Conservation (phyloP, 2,113 vertebrate species). For the Lampris megalopsis region DNA sequence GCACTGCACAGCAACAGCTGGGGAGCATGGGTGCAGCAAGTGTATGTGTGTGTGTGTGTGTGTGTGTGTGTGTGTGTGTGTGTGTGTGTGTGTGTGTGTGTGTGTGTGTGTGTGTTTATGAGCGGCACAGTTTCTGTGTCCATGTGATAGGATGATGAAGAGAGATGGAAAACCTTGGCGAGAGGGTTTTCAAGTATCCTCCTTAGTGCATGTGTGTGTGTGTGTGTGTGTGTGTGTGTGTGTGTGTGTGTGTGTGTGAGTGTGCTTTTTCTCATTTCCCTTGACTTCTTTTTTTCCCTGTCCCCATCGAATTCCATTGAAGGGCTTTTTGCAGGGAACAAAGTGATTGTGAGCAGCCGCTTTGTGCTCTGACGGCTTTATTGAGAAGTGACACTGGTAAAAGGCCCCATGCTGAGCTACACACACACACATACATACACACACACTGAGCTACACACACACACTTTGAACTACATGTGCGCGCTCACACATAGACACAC, state of each 20-base stretch:
- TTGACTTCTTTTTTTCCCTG: constrained; percentile 7
- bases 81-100: not conserved
- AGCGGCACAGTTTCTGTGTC: not conserved
- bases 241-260: not conserved
- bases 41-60: constrained; percentile 2
- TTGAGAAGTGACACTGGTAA: constrained; percentile 53
- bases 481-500: not conserved
- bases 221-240: constrained; percentile 7
- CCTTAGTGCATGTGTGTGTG: not conserved
- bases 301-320: constrained; percentile 61
- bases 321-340: constrained; percentile 60
- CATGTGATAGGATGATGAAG: not conserved
- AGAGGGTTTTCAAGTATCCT: too few relatives aligned
- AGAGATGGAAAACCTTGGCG: too few relatives aligned
- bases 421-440: constrained; percentile 19
- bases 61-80: not conserved
- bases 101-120: constrained; percentile 7
- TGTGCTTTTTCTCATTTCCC: constrained; percentile 26
- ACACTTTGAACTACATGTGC: not conserved
- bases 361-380: constrained; percentile 43
- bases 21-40: constrained; percentile 41
- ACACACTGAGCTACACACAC: constrained; percentile 26
- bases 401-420: constrained; percentile 51
- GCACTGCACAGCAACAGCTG: constrained; percentile 66
- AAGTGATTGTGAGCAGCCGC: constrained; percentile 51